A percentile compares a stretch with the other conserved stretches of the same genome.
Evolutionary conservation across 2,888 invertebrate species (phyloP).

Genomic region (Anaspis maculata): DNA sequence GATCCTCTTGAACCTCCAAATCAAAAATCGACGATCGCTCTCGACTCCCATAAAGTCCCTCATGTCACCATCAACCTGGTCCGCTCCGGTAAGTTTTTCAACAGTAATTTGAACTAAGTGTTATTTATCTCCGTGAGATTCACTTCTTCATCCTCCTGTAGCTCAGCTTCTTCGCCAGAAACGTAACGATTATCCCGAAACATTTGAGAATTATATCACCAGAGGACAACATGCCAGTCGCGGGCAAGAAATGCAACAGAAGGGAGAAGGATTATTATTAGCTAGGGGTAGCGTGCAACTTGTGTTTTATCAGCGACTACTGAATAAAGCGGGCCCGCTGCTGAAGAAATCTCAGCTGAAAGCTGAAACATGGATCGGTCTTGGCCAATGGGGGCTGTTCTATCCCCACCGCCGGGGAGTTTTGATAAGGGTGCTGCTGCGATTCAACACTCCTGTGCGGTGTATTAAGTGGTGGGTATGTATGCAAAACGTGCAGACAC

Average conservation of each 20-base stretch:
- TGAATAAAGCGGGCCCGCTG: constrained; percentile 4
- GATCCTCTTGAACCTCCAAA: constrained; percentile 1
- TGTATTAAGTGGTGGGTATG: no score
- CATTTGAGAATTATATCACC: constrained; percentile 21
- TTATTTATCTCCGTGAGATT: background rate
- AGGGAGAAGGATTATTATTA: no score
- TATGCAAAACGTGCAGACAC: constrained; percentile 29
- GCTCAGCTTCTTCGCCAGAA: constrained; percentile 8
- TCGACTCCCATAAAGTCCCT: no score
- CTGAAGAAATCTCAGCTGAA: constrained; percentile 25
- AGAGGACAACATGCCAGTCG: constrained; percentile 21
- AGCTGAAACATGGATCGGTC: constrained; percentile 24
- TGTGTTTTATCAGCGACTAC: constrained; percentile 1
- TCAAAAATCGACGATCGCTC: no score
- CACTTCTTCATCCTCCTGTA: constrained; percentile 6
- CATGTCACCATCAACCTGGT: no score
- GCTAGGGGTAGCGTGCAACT: no score
- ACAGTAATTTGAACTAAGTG: background rate
- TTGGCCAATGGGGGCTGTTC: constrained; percentile 29
- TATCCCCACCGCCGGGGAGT: constrained; percentile 20
- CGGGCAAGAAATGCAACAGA: no score
- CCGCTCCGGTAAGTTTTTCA: no score
- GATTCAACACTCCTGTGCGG: constrained; percentile 33
- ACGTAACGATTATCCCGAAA: constrained; percentile 15
- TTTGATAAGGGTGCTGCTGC: constrained; percentile 24